Evolutionary conservation across 2,888 invertebrate species (phyloP), one percentile per base, ranked within the genome.

Genomic region (Mantis religiosa): DNA sequence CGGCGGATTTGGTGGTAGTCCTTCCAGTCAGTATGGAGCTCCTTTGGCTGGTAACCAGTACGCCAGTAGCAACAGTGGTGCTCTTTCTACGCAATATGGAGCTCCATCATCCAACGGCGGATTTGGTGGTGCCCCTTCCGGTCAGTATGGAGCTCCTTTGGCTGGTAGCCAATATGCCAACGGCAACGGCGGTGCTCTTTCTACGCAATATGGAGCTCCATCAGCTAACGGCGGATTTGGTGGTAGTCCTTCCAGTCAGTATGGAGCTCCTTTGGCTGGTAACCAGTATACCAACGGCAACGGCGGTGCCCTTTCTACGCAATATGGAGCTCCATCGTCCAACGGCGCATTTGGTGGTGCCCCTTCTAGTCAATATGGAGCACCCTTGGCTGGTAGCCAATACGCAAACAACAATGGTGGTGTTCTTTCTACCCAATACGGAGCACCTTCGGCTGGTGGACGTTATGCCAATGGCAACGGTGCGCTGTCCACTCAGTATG

Each of bases 131-230:
- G 83, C 83, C 71, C 84, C 84, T 28, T 89, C 88, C 15, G 25
- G 82, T 85, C 85, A 89, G 25, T 89, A 88, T 82, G 89, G 89
- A 30, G 89, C 89, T 28, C 89, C 89, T n/a, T 15, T 41, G 12
- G 28, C 71, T 28, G 47, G 30, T 25, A 30, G 20, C 0, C 28
- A 30, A 20, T 30, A 41, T 20, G 85, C 28, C n/a, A 85, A 41
- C 85, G 85, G 85, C 6, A 28, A 28, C 30, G 82, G 82, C 54
- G 82, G 71, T 41, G 86, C 81, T 2, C 71, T 30, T 14, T 87
- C 89, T 9, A 83, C 82, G 8, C 87, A 89, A 41, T 89, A 87
- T 34, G 89, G 89, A n/a, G 88, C 88, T 81, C 89, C 89, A 9
- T 34, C 82, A 9, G 8, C 28, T 3, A n/a, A 27, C 28, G 54